Evolutionary conservation across 2,113 vertebrate genomes (phyloP).

Genomic region (Nothocercus julius): DNA sequence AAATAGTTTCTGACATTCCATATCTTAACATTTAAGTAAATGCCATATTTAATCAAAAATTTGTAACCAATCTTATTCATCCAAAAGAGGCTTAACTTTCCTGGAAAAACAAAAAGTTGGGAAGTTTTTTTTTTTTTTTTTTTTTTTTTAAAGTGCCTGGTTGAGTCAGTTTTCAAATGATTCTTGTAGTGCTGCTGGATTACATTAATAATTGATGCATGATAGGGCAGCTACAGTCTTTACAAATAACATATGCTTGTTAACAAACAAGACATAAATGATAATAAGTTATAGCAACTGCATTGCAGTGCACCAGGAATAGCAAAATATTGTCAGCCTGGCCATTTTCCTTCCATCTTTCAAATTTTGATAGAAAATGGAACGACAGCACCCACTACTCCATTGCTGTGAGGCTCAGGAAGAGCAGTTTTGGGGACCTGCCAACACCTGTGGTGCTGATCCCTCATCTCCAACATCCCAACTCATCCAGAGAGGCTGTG

Average conservation of each 20-base stretch:
- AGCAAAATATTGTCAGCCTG: background rate
- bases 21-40: background rate
- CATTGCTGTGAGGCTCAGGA: background rate
- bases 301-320: background rate
- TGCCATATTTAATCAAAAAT: background rate
- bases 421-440: fast-evolving
- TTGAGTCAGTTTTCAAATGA: background rate
- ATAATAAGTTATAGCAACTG: background rate
- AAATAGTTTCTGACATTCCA: background rate
- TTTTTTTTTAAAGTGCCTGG: background rate
- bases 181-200: background rate
- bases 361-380: background rate
- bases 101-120: background rate
- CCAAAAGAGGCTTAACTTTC: constrained; percentile 1
- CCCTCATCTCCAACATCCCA: background rate
- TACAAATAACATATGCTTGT: background rate
- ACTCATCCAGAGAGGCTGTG: background rate
- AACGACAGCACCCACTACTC: background rate
- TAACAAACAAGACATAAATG: background rate
- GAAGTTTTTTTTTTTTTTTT: background rate
- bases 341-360: background rate
- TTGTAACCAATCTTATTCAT: background rate
- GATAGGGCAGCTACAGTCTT: background rate
- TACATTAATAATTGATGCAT: background rate
- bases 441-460: background rate